Conservation (phyloP, 2,113 vertebrate genomes). For the Polypterus bichir region DNA sequence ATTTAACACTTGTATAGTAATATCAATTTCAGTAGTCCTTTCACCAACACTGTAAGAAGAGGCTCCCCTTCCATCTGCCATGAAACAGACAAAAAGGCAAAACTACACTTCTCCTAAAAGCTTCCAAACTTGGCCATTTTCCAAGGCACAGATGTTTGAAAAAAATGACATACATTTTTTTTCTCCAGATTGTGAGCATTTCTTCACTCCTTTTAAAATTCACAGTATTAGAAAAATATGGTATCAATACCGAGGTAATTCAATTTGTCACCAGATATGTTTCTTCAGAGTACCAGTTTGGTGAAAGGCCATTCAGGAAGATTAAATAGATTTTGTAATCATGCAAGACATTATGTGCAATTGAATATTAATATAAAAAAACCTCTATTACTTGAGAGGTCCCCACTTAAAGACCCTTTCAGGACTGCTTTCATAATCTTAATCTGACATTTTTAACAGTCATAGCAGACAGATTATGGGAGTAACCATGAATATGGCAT, state of each 20-base stretch:
- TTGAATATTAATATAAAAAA: slow-evolving; percentile 29
- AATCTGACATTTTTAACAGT: not conserved
- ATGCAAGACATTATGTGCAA: slow-evolving; percentile 36
- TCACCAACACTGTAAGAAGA: slow-evolving; percentile 65
- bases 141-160: slow-evolving; percentile 60
- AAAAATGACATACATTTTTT: slow-evolving; percentile 17
- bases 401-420: slow-evolving; percentile 34
- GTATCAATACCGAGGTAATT: slow-evolving; percentile 58
- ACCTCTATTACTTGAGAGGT: slow-evolving; percentile 16
- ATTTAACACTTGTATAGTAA: slow-evolving; percentile 32
- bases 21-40: slow-evolving; percentile 54
- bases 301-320: slow-evolving; percentile 68
- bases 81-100: slow-evolving; percentile 20
- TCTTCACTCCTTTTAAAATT: slow-evolving; percentile 36
- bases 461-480: slow-evolving; percentile 19
- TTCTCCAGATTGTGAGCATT: slow-evolving; percentile 33
- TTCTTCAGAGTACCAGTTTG: slow-evolving; percentile 59
- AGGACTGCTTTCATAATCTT: slow-evolving; percentile 25
- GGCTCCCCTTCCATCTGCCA: slow-evolving; percentile 24
- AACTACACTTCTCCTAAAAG: slow-evolving; percentile 30
- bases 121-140: slow-evolving; percentile 28
- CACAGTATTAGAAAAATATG: slow-evolving; percentile 61
- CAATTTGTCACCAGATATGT: slow-evolving; percentile 41
- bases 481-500: slow-evolving; percentile 9
- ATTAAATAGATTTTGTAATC: slow-evolving; percentile 22